phyloP scores from a whole-genome alignment of 2,113 vertebrate species.

The Sander vitreus region DNA sequence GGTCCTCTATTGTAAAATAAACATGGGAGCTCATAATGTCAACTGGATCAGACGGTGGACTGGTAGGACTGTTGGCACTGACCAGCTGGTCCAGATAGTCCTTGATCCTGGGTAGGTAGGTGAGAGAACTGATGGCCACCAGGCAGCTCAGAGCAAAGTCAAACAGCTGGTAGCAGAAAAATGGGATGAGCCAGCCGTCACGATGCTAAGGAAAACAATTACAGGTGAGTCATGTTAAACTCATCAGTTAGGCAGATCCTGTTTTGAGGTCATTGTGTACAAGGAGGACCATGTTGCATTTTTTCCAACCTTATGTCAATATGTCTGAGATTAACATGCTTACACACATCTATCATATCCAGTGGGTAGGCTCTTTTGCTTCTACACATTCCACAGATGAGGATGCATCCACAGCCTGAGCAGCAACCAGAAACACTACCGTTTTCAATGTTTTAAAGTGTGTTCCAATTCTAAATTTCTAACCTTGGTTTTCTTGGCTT shows the following conservation, averaged over 20 bases:
- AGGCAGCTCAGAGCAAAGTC: constrained; percentile 98
- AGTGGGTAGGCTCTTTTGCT: not conserved
- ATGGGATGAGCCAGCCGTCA: constrained; percentile 97
- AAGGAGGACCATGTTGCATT: constrained; percentile 13
- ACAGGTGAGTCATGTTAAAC: not conserved
- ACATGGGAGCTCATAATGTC: not conserved
- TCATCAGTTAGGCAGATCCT: not conserved
- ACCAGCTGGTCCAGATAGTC: constrained; percentile 98
- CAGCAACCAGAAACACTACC: not conserved
- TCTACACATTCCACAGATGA: not conserved
- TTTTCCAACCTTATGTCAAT: constrained; percentile 12
- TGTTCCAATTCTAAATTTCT: not conserved
- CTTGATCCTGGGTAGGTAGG: constrained; percentile 96
- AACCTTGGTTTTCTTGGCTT: not conserved
- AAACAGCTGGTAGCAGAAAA: constrained; percentile 99
- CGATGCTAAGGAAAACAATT: constrained; percentile 86
- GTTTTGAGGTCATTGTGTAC: not conserved
- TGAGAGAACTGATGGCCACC: constrained; percentile 97
- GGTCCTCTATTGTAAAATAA: not conserved
- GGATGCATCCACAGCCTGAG: not conserved
- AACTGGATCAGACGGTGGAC: not conserved
- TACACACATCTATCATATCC: not conserved
- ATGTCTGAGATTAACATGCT: not conserved
- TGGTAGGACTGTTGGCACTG: constrained; percentile 69
- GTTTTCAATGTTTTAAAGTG: not conserved